Percentiles rank a stretch among this genome's conserved stretches.
Evolutionary conservation across 2,888 invertebrate genomes (phyloP).

Genomic region (Ectemnius lituratus): DNA sequence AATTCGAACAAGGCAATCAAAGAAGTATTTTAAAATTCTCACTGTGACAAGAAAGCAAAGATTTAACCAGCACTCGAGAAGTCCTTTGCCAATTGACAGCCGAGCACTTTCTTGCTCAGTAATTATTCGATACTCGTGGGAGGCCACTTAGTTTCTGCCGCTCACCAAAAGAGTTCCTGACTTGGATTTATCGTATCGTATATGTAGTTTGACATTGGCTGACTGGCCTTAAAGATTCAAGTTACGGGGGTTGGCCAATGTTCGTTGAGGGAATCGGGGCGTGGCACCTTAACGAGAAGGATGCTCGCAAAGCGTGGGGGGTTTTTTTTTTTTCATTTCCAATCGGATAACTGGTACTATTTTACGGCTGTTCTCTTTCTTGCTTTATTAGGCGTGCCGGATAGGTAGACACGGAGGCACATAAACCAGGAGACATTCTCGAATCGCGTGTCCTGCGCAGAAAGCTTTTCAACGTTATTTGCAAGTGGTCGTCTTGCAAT

Average conservation of each 20-base stretch:
- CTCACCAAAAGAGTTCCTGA: not conserved
- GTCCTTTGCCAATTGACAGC: not conserved
- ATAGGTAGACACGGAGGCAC: conserved; percentile 24
- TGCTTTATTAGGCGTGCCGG: conserved; percentile 8
- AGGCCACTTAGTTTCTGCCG: conserved; percentile 10
- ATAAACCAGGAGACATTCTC: conserved; percentile 18
- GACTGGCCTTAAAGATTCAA: conserved; percentile 14
- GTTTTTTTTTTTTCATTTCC: conserved; percentile 7
- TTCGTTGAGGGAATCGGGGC: not conserved
- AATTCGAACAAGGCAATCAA: not conserved
- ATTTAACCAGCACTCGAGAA: conserved; percentile 4
- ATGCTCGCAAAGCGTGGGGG: not conserved
- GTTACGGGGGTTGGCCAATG: conserved; percentile 16
- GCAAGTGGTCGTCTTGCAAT: conserved; percentile 52
- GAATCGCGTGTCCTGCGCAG: conserved; percentile 48
- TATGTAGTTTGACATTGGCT: conserved; percentile 33
- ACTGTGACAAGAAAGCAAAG: conserved; percentile 6
- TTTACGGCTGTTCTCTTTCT: not conserved
- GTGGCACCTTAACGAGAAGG: not conserved
- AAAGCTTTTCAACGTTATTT: conserved; percentile 54
- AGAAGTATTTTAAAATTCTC: not conserved
- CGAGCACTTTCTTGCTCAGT: conserved; percentile 13
- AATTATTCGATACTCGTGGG: conserved; percentile 27
- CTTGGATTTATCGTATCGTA: conserved; percentile 13
- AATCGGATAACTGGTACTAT: not conserved